Conservation (phyloP, 1,140 invertebrate species). For the Sweltsa coloradensis region DNA sequence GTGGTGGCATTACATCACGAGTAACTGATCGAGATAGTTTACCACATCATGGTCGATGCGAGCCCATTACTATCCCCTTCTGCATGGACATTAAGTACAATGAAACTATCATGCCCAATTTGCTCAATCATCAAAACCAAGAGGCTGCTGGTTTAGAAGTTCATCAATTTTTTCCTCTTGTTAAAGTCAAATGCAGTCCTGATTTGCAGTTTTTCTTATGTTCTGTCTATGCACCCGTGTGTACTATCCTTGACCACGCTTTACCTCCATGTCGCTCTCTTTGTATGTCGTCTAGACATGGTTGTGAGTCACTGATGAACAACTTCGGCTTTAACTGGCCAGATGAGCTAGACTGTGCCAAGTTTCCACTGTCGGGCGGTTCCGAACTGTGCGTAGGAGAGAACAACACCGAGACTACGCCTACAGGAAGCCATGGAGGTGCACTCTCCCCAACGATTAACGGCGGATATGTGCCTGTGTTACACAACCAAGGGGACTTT, state of each 20-base stretch:
- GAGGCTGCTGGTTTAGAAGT: slow-evolving; percentile 90
- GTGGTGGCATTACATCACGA: slow-evolving; percentile 8
- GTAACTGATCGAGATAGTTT: slow-evolving; percentile 35
- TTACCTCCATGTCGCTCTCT: slow-evolving; percentile 87
- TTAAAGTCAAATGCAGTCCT: slow-evolving; percentile 90
- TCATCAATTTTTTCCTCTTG: slow-evolving; percentile 87
- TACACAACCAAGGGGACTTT: no score
- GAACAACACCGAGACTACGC: slow-evolving; percentile 47
- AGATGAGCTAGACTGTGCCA: slow-evolving; percentile 78
- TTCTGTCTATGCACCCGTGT: slow-evolving; percentile 90
- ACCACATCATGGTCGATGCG: slow-evolving; percentile 71
- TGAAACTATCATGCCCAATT: slow-evolving; percentile 90
- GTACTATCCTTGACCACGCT: slow-evolving; percentile 79
- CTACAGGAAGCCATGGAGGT: slow-evolving; percentile 17
- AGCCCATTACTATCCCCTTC: slow-evolving; percentile 82
- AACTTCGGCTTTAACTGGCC: slow-evolving; percentile 93
- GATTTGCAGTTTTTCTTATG: slow-evolving; percentile 94
- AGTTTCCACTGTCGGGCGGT: slow-evolving; percentile 65
- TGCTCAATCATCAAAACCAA: slow-evolving; percentile 85
- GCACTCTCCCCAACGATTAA: slow-evolving; percentile 13
- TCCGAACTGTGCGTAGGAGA: slow-evolving; percentile 75
- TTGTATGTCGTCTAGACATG: slow-evolving; percentile 72
- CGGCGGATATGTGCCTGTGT: no score
- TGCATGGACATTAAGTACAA: slow-evolving; percentile 92
- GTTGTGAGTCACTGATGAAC: slow-evolving; percentile 87